phyloP scores from a whole-genome alignment of 2,113 vertebrate species.

The cat (Felis catus) region DNA sequence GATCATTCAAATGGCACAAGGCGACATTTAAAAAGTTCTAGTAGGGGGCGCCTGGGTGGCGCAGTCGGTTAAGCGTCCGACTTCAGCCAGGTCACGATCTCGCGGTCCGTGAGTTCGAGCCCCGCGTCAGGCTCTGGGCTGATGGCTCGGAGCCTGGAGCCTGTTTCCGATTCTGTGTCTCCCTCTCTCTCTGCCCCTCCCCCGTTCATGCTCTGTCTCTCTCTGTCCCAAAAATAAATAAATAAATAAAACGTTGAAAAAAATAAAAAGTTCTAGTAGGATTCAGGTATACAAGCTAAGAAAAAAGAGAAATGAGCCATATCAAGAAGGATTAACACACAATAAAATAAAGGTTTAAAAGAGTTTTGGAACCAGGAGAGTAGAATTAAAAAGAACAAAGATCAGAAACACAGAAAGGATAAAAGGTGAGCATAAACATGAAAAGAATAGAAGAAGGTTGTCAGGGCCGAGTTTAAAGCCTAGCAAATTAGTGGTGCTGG shows the following conservation, averaged over 20 bases:
- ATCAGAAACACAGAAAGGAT: not conserved
- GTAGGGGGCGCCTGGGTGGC: too few relatives aligned
- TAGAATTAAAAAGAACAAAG: conserved; percentile 13
- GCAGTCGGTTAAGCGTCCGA: too few relatives aligned
- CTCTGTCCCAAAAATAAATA: too few relatives aligned
- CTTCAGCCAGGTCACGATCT: too few relatives aligned
- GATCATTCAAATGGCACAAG: conserved; percentile 35
- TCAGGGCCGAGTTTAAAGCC: not conserved
- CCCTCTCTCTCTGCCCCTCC: too few relatives aligned
- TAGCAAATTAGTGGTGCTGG: not conserved
- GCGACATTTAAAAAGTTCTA: not conserved
- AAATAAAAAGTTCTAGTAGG: not conserved
- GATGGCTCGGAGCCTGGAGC: too few relatives aligned
- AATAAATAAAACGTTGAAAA: too few relatives aligned
- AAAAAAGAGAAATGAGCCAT: conserved; percentile 34
- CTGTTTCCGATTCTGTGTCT: too few relatives aligned
- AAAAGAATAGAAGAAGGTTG: not conserved
- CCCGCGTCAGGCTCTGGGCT: too few relatives aligned
- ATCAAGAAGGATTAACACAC: not conserved
- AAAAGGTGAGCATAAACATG: not conserved
- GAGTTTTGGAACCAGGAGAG: not conserved
- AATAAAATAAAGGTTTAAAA: conserved; percentile 39
- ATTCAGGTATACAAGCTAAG: conserved; percentile 38
- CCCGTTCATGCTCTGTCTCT: too few relatives aligned
- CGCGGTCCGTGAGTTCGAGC: too few relatives aligned